These are phyloP conservation scores for Graphium colonna DNA, from an alignment of 2,888 invertebrate species.

Conservation along the genomic window DNA sequence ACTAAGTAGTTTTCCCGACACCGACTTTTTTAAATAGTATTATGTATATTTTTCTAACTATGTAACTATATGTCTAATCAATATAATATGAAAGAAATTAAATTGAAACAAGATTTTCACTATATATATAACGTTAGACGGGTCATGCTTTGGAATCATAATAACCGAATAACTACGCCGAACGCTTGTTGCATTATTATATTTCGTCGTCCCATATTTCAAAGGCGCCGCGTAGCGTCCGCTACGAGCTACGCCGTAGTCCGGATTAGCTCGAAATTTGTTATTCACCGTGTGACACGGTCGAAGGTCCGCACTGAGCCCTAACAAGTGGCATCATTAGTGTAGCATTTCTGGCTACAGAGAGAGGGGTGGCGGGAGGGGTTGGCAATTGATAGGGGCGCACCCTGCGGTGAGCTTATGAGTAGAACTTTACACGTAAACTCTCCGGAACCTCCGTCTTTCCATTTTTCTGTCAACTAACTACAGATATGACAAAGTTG, in stretches of 20 bases:
- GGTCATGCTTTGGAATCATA: too few species aligned
- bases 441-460: slow-evolving; percentile 47
- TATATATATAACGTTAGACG: too few species aligned
- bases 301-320: slow-evolving; percentile 72
- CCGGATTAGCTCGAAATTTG: slow-evolving; percentile 68
- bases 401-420: slow-evolving; percentile 68
- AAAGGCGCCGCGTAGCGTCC: slow-evolving; percentile 30
- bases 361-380: slow-evolving; percentile 33
- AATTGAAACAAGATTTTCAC: too few species aligned
- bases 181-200: slow-evolving; percentile 10
- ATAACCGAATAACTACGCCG: neutral
- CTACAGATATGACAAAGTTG: slow-evolving; percentile 51
- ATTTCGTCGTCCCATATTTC: slow-evolving; percentile 32
- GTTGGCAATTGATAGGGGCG: slow-evolving; percentile 74
- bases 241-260: slow-evolving; percentile 41
- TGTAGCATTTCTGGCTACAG: slow-evolving; percentile 39
- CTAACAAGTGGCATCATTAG: slow-evolving; percentile 79
- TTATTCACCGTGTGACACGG: slow-evolving; percentile 74
- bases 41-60: too few species aligned
- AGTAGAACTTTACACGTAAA: slow-evolving; percentile 73
- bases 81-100: too few species aligned
- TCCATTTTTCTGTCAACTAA: slow-evolving; percentile 37
- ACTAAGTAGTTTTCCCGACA: too few species aligned
- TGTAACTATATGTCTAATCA: too few species aligned
- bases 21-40: too few species aligned